Percentiles rank a stretch among this genome's conserved stretches.
phyloP scores from a whole-genome alignment of 1,140 invertebrate genomes.

The Papilio glaucus region DNA sequence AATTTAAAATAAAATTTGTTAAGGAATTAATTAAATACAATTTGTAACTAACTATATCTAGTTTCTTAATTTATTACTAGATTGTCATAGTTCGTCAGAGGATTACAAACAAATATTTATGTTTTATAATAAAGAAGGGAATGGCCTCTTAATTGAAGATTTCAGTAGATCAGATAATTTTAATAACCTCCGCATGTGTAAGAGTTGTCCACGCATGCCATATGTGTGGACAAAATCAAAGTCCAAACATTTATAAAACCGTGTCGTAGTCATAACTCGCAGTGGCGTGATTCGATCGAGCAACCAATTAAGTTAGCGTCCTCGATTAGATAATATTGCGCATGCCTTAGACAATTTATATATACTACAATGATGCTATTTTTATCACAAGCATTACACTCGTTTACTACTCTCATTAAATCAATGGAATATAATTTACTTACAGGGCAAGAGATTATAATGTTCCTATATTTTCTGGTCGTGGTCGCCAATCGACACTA shows the following conservation, averaged over 20 bases:
- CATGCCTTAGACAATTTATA: conserved; percentile 28
- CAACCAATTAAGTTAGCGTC: conserved; percentile 66
- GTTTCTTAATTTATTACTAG: not conserved
- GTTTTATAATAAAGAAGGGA: not conserved
- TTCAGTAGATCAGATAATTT: conserved; percentile 48
- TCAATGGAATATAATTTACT: not conserved
- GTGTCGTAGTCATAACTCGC: conserved; percentile 58
- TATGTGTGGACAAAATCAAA: conserved; percentile 44
- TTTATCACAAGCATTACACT: not conserved
- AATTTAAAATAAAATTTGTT: not conserved
- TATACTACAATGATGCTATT: not conserved
- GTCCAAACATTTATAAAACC: conserved; percentile 55
- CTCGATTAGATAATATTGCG: conserved; percentile 64
- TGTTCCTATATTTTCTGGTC: not conserved
- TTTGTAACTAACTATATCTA: not conserved
- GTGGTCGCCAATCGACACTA: not conserved
- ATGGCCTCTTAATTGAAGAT: conserved; percentile 46
- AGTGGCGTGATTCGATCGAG: conserved; percentile 71
- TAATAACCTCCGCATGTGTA: conserved; percentile 42
- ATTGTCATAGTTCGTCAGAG: not conserved
- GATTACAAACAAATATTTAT: not conserved
- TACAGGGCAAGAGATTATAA: not conserved
- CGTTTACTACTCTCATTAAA: not conserved
- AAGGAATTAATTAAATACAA: not conserved
- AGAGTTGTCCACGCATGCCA: too few species aligned